phyloP scores from a whole-genome alignment of 1,140 invertebrate species.

The Apolygus lucorum region DNA sequence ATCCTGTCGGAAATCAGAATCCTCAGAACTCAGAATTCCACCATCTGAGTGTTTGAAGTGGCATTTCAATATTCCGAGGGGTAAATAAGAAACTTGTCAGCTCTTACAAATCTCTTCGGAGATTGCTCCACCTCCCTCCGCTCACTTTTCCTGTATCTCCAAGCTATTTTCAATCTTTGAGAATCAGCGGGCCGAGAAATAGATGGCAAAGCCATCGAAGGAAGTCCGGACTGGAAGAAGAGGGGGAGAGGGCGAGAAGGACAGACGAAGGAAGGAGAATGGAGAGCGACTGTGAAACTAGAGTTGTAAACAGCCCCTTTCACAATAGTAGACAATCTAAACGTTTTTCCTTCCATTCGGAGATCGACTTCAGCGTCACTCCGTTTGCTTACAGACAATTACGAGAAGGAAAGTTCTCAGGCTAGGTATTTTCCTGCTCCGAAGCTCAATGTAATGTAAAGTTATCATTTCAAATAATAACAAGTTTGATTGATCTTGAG shows the following conservation, averaged over 20 bases:
- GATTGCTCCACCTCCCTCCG: not conserved
- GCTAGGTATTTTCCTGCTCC: too few relatives aligned
- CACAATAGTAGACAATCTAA: not conserved
- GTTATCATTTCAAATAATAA: too few relatives aligned
- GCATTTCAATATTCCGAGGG: slow-evolving; percentile 1
- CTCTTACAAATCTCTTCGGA: slow-evolving; percentile 10
- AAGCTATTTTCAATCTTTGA: slow-evolving; percentile 13
- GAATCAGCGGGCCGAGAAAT: not conserved
- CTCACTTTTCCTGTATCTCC: not conserved
- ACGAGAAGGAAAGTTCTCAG: too few relatives aligned
- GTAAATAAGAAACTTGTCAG: slow-evolving; percentile 6
- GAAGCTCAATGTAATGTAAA: too few relatives aligned
- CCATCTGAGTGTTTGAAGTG: not conserved
- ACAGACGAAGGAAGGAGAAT: not conserved
- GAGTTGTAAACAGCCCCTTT: not conserved
- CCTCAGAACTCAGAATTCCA: too few relatives aligned
- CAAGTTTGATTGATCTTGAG: too few relatives aligned
- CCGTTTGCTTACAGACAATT: not conserved
- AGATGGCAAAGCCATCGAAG: not conserved
- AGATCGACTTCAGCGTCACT: not conserved
- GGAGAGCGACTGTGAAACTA: not conserved
- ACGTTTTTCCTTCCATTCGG: not conserved
- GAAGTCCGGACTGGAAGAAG: too few relatives aligned
- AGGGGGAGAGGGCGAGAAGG: too few relatives aligned
- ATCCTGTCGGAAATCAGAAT: too few relatives aligned